These are phyloP conservation scores for Spizaetus ornatus DNA, from an alignment of 2,113 vertebrate species.

Conservation along the genomic window DNA sequence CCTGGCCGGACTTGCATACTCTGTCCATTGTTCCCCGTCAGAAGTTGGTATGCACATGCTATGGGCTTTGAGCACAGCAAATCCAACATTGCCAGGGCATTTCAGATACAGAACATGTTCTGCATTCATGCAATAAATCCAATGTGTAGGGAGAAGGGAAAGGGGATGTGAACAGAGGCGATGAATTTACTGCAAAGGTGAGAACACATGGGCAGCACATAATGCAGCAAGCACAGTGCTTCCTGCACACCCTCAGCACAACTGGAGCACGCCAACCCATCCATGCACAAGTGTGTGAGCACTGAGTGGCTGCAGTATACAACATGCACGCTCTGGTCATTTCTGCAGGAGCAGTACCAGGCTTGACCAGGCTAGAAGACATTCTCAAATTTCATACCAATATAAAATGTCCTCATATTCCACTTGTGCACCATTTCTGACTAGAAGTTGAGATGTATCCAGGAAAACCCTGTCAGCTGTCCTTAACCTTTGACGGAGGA, in stretches of 20 bases:
- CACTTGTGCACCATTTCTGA: neutral
- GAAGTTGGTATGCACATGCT: neutral
- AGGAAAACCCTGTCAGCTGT: neutral
- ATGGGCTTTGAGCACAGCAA: neutral
- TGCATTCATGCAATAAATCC: neutral
- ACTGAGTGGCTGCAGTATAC: neutral
- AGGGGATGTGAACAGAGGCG: neutral
- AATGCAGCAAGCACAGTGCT: fast-evolving
- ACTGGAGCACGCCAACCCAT: fast-evolving
- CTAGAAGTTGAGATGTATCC: neutral
- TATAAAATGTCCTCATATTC: neutral
- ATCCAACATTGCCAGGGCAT: neutral
- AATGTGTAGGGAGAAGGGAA: neutral
- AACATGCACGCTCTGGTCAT: fast-evolving
- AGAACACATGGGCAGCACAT: fast-evolving
- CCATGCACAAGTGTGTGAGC: fast-evolving
- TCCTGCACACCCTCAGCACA: neutral
- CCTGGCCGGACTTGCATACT: fast-evolving
- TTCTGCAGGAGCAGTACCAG: neutral
- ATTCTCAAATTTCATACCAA: neutral
- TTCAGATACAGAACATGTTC: neutral
- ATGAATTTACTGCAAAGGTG: neutral
- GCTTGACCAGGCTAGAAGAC: neutral
- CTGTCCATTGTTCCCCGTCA: neutral
- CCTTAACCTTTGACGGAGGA: neutral